Conservation (phyloP, 2,888 invertebrate genomes). For the Cheilosia pagana region DNA sequence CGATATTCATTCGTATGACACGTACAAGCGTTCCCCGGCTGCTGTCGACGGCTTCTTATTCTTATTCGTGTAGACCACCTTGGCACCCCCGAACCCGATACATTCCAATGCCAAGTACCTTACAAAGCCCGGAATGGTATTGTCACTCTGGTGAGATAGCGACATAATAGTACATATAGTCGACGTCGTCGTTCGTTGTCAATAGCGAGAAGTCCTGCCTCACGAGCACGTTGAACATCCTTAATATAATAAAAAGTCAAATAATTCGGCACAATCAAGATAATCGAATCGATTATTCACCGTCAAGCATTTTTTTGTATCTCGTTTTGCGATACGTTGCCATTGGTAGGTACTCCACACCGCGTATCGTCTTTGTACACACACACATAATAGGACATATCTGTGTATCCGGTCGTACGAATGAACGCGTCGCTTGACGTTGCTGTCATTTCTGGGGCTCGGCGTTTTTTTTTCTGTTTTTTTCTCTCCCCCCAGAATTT, state of each 20-base stretch:
- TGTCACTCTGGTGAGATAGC: conserved; percentile 31
- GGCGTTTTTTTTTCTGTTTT: not conserved
- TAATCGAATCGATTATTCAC: conserved; percentile 73
- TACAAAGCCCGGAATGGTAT: conserved; percentile 16
- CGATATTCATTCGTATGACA: conserved; percentile 58
- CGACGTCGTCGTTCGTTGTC: conserved; percentile 1
- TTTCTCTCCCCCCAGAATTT: conserved; percentile 3
- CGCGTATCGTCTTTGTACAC: conserved; percentile 23
- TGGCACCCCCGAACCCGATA: not conserved
- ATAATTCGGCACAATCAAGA: conserved; percentile 73
- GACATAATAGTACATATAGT: not conserved
- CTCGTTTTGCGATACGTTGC: conserved; percentile 38
- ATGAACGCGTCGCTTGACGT: conserved; percentile 50
- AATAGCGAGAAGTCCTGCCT: conserved; percentile 28
- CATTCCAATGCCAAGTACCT: conserved; percentile 1
- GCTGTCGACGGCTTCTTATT: not conserved
- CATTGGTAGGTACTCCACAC: conserved; percentile 12
- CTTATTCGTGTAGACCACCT: conserved; percentile 27
- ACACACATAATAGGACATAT: conserved; percentile 2
- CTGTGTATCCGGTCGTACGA: conserved; percentile 41
- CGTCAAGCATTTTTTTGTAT: conserved; percentile 58
- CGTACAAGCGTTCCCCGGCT: conserved; percentile 38
- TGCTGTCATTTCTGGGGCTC: conserved; percentile 11
- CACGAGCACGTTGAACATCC: conserved; percentile 55
- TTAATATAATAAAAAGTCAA: conserved; percentile 72